Percentiles rank a stretch among this genome's conserved stretches.
These are phyloP conservation scores for Coregonus suidteri DNA, from an alignment of 2,797 vertebrate genomes.

Conservation along the genomic window DNA sequence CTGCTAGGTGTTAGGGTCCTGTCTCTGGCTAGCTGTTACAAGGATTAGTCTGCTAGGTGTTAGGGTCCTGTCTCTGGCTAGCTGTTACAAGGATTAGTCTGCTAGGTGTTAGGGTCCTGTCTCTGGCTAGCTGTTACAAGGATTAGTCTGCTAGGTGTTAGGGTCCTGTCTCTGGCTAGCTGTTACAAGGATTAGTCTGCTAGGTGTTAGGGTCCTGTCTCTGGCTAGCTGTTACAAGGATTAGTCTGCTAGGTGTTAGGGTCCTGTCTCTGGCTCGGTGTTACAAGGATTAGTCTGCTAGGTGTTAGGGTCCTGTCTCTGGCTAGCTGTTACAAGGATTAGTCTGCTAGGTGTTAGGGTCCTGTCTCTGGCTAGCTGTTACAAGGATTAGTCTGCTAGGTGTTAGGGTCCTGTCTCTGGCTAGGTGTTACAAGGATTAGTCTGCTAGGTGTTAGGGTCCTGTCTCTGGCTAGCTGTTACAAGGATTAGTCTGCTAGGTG, in stretches of 20 bases:
- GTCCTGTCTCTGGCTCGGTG: not conserved
- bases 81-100: not conserved
- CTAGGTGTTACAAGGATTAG: conserved; percentile 24
- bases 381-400: no score
- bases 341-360: not conserved
- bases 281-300: conserved; percentile 22
- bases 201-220: no score
- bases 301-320: no score
- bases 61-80: no score
- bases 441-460: no score
- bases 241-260: no score
- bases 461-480: conserved; percentile 13
- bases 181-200: conserved; percentile 25
- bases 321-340: conserved; percentile 25
- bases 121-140: conserved; percentile 25
- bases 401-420: no score
- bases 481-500: not conserved
- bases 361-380: no score
- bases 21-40: conserved; percentile 22
- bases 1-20: no score
- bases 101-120: no score
- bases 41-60: not conserved
- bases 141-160: no score
- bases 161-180: no score
- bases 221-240: conserved; percentile 22